Percentiles rank a stretch among this genome's conserved stretches.
These are phyloP conservation scores for Lucilia sericata DNA, from an alignment of 1,140 invertebrate species.

Conservation along the genomic window DNA sequence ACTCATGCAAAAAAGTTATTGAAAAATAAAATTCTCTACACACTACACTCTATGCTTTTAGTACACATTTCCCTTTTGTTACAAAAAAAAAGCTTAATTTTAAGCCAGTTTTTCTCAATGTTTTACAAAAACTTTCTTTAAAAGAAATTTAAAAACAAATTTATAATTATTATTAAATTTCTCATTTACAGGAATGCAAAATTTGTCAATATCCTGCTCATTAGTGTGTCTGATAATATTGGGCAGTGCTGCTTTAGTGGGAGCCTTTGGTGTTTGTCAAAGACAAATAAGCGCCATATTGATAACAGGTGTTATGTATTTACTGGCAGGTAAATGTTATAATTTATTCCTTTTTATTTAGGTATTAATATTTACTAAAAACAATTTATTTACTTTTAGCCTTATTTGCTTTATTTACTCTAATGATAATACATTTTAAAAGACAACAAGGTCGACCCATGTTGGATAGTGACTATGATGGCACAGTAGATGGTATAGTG, in stretches of 20 bases:
- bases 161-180: neutral
- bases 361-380: neutral
- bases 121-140: neutral
- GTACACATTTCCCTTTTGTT: neutral
- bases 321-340: slow-evolving; percentile 80
- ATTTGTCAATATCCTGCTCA: slow-evolving; percentile 90
- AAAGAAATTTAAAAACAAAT: slow-evolving; percentile 1
- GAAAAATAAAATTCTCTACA: neutral
- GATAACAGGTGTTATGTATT: slow-evolving; percentile 91
- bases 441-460: slow-evolving; percentile 77
- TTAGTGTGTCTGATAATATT: slow-evolving; percentile 89
- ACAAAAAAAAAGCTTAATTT: neutral
- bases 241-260: slow-evolving; percentile 83
- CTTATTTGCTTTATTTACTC: slow-evolving; percentile 87
- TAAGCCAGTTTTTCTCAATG: slow-evolving; percentile 3
- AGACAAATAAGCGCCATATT: slow-evolving; percentile 91
- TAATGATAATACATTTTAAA: slow-evolving; percentile 92
- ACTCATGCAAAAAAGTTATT: too few relatives aligned
- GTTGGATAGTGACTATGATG: slow-evolving; percentile 70
- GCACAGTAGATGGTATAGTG: slow-evolving; percentile 78
- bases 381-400: slow-evolving; percentile 71
- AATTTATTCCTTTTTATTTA: neutral
- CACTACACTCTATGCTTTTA: neutral
- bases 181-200: slow-evolving; percentile 84
- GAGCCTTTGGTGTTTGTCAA: slow-evolving; percentile 85